Evolutionary conservation across 2,888 invertebrate genomes (phyloP), one percentile per base, ranked within the genome.

Genomic region (Masnerella sp.): DNA sequence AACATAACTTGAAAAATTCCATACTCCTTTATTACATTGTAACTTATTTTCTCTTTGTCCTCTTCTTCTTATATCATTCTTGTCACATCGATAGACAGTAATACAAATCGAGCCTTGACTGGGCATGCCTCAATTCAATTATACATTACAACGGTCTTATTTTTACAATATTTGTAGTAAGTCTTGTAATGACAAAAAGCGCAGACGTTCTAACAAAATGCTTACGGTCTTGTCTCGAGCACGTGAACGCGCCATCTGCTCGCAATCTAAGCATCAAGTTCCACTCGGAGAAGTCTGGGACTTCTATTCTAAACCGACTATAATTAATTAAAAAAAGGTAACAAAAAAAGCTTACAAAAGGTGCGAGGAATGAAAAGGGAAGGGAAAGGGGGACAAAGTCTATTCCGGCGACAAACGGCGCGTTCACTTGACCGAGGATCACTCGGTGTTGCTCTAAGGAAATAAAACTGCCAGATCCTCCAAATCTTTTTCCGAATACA

Each of bases 1-100:
- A 86, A 85, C 85, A 84, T 82, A 86, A 86, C 85, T 85, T 82
- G 82, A 79, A 85, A 83, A 83, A 84, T 82, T 83, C 81, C 81
- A 81, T 81, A 83, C 84, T 84, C 82, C 81, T 78, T 82, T 82
- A 83, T 83, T 84, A 85, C 80, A 83, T 81, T 83, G 81, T 82
- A 83, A 82, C 80, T 82, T 82, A 80, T 77, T 81, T 79, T 79
- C 78, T 80, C 80, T 74, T 82, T 79, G 75, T 84, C 82, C 76
- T 82, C 81, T 76, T 80, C 77, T 80, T 80, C 77, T 80, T 76
- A 76, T 65, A 67, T 74, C 65, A 65, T 56, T 77, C 75, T 68
- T 78, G 72, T 59, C 76, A 77, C 82, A 84, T 82, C 80, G 80
- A 82, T 84, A 85, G 82, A 83, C 83, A 80, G 81, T 81, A 82